Evolutionary conservation across 2,797 vertebrate species (phyloP).

Genomic region (Oreochromis mossambicus): DNA sequence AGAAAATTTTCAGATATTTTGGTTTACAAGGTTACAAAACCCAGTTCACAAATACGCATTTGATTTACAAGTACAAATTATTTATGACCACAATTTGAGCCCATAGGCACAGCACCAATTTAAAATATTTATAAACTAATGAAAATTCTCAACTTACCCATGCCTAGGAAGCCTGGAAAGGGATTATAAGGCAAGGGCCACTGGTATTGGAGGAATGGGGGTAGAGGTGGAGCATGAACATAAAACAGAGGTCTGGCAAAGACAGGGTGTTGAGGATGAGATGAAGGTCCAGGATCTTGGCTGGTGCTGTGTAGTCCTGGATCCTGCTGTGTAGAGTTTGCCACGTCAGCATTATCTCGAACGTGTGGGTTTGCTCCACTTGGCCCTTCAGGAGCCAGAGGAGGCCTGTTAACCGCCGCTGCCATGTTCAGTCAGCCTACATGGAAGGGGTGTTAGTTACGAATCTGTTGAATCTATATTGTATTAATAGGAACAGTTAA

Average conservation of each 20-base stretch:
- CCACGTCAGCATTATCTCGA: background rate
- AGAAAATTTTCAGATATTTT: background rate
- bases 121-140: too few species aligned
- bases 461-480: fast-evolving
- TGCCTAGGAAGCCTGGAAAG: slow-evolving; percentile 48
- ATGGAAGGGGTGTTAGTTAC: background rate
- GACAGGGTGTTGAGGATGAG: background rate
- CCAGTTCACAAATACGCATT: fast-evolving
- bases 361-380: background rate
- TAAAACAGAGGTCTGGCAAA: slow-evolving; percentile 38
- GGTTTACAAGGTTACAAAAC: background rate
- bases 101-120: background rate
- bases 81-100: background rate
- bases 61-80: background rate
- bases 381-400: background rate
- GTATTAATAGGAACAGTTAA: fast-evolving
- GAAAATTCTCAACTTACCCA: slow-evolving; percentile 36
- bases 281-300: slow-evolving; percentile 13
- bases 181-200: slow-evolving; percentile 63
- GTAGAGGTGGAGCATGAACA: slow-evolving; percentile 29
- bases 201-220: slow-evolving; percentile 56
- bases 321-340: slow-evolving; percentile 7
- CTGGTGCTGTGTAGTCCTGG: background rate
- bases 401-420: background rate
- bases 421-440: slow-evolving; percentile 38